A percentile compares a stretch with the other conserved stretches of the same genome.
phyloP scores from a whole-genome alignment of 2,888 invertebrate genomes.

The Eupithecia subfuscata region DNA sequence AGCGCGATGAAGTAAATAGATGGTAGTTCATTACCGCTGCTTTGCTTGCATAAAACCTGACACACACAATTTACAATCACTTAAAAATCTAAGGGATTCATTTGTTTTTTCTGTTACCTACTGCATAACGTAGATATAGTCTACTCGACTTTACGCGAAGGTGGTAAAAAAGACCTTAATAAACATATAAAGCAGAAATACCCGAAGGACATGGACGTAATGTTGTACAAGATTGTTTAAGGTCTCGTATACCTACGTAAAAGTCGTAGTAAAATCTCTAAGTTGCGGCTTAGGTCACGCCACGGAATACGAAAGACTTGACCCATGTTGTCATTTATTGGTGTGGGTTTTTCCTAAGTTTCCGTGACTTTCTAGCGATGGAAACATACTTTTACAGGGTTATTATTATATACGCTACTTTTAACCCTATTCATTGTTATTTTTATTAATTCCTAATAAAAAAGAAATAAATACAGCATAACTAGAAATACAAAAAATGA shows the following conservation, averaged over 20 bases:
- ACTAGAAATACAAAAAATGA: too few species aligned
- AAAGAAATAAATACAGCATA: too few species aligned
- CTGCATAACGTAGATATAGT: background rate
- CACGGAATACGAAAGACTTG: conserved; percentile 18
- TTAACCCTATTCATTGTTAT: too few species aligned
- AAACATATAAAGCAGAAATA: conserved; percentile 34
- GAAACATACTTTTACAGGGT: background rate
- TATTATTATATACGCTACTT: background rate
- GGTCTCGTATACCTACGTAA: conserved; percentile 45
- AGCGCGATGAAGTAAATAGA: too few species aligned
- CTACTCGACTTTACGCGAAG: conserved; percentile 2
- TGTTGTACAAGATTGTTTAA: conserved; percentile 41
- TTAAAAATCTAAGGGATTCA: background rate
- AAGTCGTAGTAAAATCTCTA: conserved; percentile 36
- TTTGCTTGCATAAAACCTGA: background rate
- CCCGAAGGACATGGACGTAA: conserved; percentile 46
- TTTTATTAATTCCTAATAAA: too few species aligned
- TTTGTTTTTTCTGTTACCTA: background rate
- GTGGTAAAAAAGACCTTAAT: conserved; percentile 12
- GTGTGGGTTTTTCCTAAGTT: conserved; percentile 1
- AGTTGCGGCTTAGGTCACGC: conserved; percentile 23
- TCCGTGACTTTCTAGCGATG: background rate
- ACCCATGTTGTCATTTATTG: background rate
- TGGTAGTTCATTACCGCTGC: background rate
- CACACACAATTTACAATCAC: background rate